Percentiles rank a stretch among this genome's conserved stretches.
Evolutionary conservation across 2,797 vertebrate species (phyloP).

Genomic region (Selene dorsalis): DNA sequence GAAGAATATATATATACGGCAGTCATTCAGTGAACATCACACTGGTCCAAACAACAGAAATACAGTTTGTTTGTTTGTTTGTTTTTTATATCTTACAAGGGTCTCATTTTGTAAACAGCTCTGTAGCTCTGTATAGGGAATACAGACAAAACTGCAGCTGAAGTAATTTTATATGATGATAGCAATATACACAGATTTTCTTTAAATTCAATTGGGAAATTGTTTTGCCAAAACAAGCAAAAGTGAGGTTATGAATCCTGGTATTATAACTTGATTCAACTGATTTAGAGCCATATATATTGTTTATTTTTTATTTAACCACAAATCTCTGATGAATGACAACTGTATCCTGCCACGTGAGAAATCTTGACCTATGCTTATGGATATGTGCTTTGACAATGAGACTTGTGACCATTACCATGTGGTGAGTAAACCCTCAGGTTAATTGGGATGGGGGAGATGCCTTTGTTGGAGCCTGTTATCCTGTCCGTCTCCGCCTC

Average conservation of each 20-base stretch:
- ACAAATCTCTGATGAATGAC: neutral
- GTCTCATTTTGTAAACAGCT: neutral
- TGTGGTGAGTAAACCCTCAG: conserved; percentile 94
- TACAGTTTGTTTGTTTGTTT: neutral
- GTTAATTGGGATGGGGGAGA: conserved; percentile 95
- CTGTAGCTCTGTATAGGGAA: neutral
- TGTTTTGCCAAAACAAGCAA: neutral
- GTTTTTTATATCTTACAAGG: neutral
- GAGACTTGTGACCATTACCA: conserved; percentile 80
- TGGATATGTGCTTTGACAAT: conserved; percentile 12
- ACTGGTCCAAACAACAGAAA: neutral
- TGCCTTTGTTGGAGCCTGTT: conserved; percentile 97
- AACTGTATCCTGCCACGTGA: neutral
- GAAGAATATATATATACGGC: conserved; percentile 6
- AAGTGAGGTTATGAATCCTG: neutral
- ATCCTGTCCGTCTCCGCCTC: conserved; percentile 94
- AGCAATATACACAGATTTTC: neutral
- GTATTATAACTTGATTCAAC: neutral
- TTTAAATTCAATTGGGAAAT: neutral
- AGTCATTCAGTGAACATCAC: neutral
- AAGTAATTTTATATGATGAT: neutral
- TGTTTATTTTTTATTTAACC: neutral
- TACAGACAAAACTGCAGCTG: neutral
- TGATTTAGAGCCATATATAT: neutral
- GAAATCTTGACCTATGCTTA: neutral